These are phyloP conservation scores for Podargus strigoides DNA, from an alignment of 2,797 vertebrate genomes.

Conservation along the genomic window DNA sequence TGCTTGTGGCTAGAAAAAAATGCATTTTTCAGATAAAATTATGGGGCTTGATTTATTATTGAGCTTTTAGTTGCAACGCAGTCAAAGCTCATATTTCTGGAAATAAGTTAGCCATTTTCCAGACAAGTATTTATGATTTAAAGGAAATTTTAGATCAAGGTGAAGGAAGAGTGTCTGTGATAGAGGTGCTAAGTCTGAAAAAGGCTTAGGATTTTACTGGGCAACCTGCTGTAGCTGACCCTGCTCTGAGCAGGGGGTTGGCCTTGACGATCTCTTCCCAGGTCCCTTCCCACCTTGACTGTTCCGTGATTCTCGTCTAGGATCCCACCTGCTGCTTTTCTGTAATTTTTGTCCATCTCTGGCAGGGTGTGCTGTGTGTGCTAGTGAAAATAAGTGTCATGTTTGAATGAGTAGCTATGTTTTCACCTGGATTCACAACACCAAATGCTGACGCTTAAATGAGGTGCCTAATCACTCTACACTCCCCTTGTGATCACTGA, in stretches of 20 bases:
- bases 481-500: not conserved
- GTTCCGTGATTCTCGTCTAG: not conserved
- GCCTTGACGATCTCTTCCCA: fast-evolving
- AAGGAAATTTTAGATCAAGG: not conserved
- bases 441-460: not conserved
- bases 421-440: not conserved
- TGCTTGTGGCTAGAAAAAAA: not conserved
- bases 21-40: not conserved
- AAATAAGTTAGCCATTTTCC: not conserved
- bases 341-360: not conserved
- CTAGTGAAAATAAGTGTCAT: not conserved
- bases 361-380: not conserved
- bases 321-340: not conserved
- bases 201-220: not conserved
- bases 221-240: not conserved
- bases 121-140: not conserved
- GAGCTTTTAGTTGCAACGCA: not conserved
- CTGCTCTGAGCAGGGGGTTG: too few relatives aligned
- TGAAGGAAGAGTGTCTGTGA: not conserved
- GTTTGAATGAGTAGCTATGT: not conserved
- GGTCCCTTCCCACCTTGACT: not conserved
- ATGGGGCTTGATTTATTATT: not conserved
- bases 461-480: not conserved
- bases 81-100: not conserved
- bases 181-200: not conserved